Base-by-base conservation (phyloP, 2,113 vertebrate genomes). In the Scolopax mira region DNA sequence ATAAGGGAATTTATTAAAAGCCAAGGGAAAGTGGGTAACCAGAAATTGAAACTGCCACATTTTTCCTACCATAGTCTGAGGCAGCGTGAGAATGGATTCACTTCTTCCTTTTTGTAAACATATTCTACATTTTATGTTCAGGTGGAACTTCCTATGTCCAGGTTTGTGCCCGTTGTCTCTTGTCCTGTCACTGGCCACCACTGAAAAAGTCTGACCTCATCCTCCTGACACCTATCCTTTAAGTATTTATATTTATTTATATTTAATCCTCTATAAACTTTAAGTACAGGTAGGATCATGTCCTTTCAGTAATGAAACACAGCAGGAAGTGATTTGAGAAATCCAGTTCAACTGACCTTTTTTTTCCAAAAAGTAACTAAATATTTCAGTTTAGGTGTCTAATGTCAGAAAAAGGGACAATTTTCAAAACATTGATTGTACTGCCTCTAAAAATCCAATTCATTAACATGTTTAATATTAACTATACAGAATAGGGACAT, bases 1-100 rank as follows among this genome's bases (percentile, higher is more conserved):
- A 94, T 96, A 93, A 84, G 61, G 42, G 31, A 90, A 88, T 93
- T 97, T 90, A 93, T 96, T 96, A 94, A 97, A 94, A 87, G 39
- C 33, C 71, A 89, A 67, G 55, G 37, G 51, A 85, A 91, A 89
- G 75, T 30, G 95, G 7, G 33, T 73, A 78, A 81, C 75, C 79
- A 83, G 78, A 88, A 94, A 95, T 61, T 93, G 92, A 96, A 90
- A 66, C 51, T 72, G 24, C 49, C 49, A 81, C 18, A 79, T 87
- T 85, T 79, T 85, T 79, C 84, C 92, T 88, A 39, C 57, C 30
- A 18, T 71, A 75, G 49, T 71, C 46, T 35, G 64, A 46, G 67
- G 72, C 7, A 72, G 24, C 51, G 39, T 49, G 51, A 82, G 92
- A 93, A 88, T 41, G 39, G 58, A 85, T 77, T 93, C 80, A 79